Evolutionary conservation across 2,797 vertebrate species (phyloP).

Genomic region (Sebastes iracundus): DNA sequence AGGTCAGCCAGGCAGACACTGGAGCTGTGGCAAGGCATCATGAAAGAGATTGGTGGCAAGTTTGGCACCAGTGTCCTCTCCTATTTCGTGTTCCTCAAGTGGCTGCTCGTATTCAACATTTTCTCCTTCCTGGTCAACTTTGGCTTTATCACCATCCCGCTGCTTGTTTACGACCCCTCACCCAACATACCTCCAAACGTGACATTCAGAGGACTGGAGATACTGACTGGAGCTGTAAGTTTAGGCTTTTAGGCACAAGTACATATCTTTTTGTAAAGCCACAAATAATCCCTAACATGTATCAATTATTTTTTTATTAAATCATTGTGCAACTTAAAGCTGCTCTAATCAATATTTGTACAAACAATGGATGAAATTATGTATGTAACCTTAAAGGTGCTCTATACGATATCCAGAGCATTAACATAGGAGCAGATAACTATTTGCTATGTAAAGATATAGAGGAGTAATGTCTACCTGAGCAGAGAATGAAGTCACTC

Average conservation of each 20-base stretch:
- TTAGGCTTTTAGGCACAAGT: not conserved
- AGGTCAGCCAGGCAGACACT: conserved; percentile 73
- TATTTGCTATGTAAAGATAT: too few species aligned
- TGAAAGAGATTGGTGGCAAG: conserved; percentile 91
- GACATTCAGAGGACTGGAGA: conserved; percentile 89
- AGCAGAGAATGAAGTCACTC: too few species aligned
- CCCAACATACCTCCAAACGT: conserved; percentile 66
- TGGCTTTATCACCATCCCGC: conserved; percentile 91
- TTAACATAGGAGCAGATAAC: too few species aligned
- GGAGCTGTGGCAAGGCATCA: conserved; percentile 84
- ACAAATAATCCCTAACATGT: not conserved
- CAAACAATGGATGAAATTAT: not conserved
- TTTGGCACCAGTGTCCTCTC: conserved; percentile 94
- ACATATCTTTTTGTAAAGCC: not conserved
- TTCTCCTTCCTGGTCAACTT: conserved; percentile 95
- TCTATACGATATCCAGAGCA: too few species aligned
- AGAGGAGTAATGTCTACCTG: too few species aligned
- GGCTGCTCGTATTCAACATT: conserved; percentile 93
- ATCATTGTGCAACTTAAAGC: not conserved
- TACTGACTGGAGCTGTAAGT: conserved; percentile 93
- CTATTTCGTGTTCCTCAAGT: conserved; percentile 94
- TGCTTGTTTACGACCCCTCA: conserved; percentile 75
- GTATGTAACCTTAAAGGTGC: not conserved
- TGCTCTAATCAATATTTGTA: not conserved
- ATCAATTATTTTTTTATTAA: not conserved